A percentile compares a stretch with the other conserved stretches of the same genome.
phyloP scores from a whole-genome alignment of 2,888 invertebrate species.

The Amaurobius ferox region DNA sequence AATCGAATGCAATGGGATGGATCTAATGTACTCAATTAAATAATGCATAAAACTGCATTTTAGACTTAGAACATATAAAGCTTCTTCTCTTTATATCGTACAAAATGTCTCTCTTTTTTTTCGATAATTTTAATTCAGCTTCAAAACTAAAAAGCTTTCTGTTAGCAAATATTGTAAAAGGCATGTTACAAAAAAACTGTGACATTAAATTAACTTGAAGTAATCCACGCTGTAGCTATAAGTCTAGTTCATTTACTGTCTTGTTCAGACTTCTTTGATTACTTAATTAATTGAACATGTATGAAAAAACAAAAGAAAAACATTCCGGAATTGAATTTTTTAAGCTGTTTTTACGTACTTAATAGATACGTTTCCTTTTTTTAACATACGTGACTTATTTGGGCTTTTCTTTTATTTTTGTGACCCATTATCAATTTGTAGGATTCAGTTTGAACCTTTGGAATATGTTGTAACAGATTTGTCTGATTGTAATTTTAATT shows the following conservation, averaged over 20 bases:
- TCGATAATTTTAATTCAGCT: constrained; percentile 4
- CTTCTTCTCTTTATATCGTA: too few species aligned
- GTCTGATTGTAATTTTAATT: constrained; percentile 4
- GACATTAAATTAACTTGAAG: constrained; percentile 46
- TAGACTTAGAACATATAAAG: too few species aligned
- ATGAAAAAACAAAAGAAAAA: constrained; percentile 4
- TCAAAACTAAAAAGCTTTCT: not conserved
- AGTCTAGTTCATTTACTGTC: constrained; percentile 34
- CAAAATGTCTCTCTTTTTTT: not conserved
- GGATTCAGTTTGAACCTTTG: not conserved
- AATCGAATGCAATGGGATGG: too few species aligned
- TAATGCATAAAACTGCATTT: too few species aligned
- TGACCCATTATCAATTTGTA: not conserved
- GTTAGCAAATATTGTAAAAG: constrained; percentile 7
- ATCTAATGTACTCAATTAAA: too few species aligned
- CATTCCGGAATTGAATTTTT: not conserved
- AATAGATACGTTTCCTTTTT: constrained; percentile 13
- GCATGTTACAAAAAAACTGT: constrained; percentile 4
- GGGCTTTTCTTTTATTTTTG: not conserved
- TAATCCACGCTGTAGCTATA: constrained; percentile 27
- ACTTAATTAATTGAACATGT: constrained; percentile 51
- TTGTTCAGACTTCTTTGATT: constrained; percentile 40
- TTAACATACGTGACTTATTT: not conserved
- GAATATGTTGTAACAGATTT: constrained; percentile 4
- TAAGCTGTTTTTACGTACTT: constrained; percentile 15